phyloP scores from a whole-genome alignment of 2,797 vertebrate species.

The Enteromius unitaeniatus region DNA sequence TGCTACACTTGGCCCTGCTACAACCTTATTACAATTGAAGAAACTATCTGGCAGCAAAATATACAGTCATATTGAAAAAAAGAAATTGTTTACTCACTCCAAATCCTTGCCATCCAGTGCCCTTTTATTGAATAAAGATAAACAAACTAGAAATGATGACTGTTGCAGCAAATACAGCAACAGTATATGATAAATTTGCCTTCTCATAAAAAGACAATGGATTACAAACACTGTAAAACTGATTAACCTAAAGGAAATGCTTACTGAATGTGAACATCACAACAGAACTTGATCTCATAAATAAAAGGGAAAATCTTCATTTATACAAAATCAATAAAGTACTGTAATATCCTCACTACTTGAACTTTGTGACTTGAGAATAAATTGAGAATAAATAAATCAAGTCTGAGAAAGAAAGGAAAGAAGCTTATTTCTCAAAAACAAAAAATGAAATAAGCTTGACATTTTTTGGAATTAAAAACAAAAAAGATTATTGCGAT shows the following conservation, averaged over 20 bases:
- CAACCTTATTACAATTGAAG: not conserved
- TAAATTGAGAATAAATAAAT: not conserved
- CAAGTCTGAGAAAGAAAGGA: not conserved
- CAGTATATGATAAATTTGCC: not conserved
- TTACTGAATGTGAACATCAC: not conserved
- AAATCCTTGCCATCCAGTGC: not conserved
- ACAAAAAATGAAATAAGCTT: not conserved
- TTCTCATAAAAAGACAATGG: not conserved
- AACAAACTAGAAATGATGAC: not conserved
- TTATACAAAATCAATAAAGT: constrained; percentile 8
- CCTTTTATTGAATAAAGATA: not conserved
- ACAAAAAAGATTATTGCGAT: not conserved
- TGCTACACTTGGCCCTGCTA: not conserved
- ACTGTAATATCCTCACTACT: not conserved
- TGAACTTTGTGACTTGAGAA: not conserved
- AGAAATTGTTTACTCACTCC: not conserved
- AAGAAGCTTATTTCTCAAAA: not conserved
- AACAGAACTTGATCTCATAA: not conserved
- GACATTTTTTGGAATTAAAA: not conserved
- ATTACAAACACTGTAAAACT: not conserved
- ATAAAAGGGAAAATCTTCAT: not conserved
- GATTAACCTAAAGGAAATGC: not conserved
- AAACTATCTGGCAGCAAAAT: not conserved
- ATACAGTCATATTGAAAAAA: not conserved
- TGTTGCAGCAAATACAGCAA: not conserved